A percentile compares a stretch with the other conserved stretches of the same genome.
Evolutionary conservation across 2,888 invertebrate genomes (phyloP).

Genomic region (Mimachlamys varia): DNA sequence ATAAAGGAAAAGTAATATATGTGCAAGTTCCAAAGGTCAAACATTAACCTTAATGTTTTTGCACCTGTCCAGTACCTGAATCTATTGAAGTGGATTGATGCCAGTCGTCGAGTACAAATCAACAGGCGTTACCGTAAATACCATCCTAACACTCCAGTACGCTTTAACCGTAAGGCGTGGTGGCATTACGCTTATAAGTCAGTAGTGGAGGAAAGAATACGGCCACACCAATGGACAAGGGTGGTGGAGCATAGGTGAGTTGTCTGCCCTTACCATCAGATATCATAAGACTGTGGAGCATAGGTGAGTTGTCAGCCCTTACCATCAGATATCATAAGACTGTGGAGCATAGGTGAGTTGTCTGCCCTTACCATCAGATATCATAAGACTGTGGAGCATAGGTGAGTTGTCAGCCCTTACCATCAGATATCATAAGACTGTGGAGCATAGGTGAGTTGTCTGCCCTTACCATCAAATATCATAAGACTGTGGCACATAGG

Average conservation of each 20-base stretch:
- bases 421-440: constrained; percentile 87
- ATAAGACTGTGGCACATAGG: constrained; percentile 87
- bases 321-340: constrained; percentile 87
- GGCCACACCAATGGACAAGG: constrained; percentile 89
- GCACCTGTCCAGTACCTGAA: constrained; percentile 85
- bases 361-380: constrained; percentile 89
- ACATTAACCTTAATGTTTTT: too few species aligned
- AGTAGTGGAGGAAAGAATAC: constrained; percentile 87
- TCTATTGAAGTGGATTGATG: constrained; percentile 81
- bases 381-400: constrained; percentile 85
- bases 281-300: constrained; percentile 85
- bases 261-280: constrained; percentile 82
- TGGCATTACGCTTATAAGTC: constrained; percentile 90
- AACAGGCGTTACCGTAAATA: constrained; percentile 87
- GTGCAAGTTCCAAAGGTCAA: too few species aligned
- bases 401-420: constrained; percentile 86
- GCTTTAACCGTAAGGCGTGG: constrained; percentile 86
- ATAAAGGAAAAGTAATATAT: too few species aligned
- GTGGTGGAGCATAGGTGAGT: constrained; percentile 86
- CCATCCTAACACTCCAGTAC: constrained; percentile 85
- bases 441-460: constrained; percentile 85
- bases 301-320: constrained; percentile 86
- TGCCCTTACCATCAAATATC: constrained; percentile 88
- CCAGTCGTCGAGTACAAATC: constrained; percentile 85
- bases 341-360: constrained; percentile 85